Evolutionary conservation across 1,140 invertebrate species (phyloP).

Genomic region (Aphis gossypii): DNA sequence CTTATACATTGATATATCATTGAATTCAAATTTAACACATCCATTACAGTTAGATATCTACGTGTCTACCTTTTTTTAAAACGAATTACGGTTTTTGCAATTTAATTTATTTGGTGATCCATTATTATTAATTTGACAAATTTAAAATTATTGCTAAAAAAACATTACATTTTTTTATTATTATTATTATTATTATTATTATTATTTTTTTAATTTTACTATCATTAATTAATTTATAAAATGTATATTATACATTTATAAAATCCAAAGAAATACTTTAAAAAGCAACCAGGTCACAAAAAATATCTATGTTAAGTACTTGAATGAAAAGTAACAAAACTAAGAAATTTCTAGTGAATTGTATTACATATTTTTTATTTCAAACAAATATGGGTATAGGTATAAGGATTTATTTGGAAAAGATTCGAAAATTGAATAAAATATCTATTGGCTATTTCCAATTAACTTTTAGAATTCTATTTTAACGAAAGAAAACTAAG

Average conservation of each 20-base stretch:
- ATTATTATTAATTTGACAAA: not conserved
- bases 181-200: too few relatives aligned
- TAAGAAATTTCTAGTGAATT: not conserved
- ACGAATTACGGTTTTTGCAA: not conserved
- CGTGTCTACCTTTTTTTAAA: not conserved
- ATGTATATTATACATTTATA: not conserved
- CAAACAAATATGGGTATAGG: not conserved
- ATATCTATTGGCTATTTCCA: not conserved
- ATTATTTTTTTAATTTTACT: not conserved
- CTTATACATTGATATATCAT: too few relatives aligned
- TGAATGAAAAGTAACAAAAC: not conserved
- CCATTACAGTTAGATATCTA: too few relatives aligned
- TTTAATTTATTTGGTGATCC: not conserved
- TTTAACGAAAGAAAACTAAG: not conserved
- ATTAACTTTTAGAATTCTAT: not conserved
- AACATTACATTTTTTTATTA: not conserved
- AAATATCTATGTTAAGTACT: not conserved
- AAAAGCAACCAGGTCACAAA: not conserved
- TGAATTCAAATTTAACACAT: too few relatives aligned
- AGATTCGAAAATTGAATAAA: not conserved
- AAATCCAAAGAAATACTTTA: not conserved
- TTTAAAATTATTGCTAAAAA: not conserved
- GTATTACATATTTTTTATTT: not conserved
- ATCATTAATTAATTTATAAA: not conserved
- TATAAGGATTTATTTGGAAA: not conserved